These are phyloP conservation scores for Paragorgia papillata DNA, from an alignment of 92 coral and sea anemone species.

Conservation along the genomic window DNA sequence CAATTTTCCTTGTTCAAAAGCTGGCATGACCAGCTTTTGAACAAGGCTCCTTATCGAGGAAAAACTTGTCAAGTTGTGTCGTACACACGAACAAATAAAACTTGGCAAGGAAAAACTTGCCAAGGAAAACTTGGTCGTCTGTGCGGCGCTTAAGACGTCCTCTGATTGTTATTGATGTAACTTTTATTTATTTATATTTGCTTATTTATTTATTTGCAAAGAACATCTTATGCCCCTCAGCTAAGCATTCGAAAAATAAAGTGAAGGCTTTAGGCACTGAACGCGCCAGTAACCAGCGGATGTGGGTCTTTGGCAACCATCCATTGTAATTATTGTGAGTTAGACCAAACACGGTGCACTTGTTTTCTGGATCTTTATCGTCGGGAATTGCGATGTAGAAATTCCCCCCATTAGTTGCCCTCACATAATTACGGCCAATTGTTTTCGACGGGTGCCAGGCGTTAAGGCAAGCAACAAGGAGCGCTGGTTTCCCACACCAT, in stretches of 20 bases:
- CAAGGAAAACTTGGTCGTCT: too few relatives aligned
- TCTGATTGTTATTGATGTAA: too few relatives aligned
- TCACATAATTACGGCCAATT: constrained; percentile 20
- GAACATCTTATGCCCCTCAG: neutral
- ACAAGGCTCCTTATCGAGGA: too few relatives aligned
- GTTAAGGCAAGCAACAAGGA: neutral
- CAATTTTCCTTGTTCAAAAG: too few relatives aligned
- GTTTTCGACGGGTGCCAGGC: constrained; percentile 39
- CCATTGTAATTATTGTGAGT: constrained; percentile 48
- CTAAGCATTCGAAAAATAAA: neutral
- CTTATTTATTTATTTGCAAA: constrained; percentile 6
- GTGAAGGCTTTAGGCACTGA: neutral
- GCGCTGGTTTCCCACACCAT: constrained; percentile 39
- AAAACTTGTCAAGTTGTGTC: too few relatives aligned
- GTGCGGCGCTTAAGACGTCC: too few relatives aligned
- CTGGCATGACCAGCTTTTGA: too few relatives aligned
- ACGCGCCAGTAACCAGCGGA: neutral
- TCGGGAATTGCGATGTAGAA: constrained; percentile 33
- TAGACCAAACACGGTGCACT: constrained; percentile 42
- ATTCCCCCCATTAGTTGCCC: neutral
- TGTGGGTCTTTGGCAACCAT: constrained; percentile 28
- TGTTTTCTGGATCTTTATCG: constrained; percentile 23
- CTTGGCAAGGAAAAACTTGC: too few relatives aligned
- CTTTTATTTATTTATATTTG: too few relatives aligned
- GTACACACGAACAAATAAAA: too few relatives aligned